These are phyloP conservation scores for Platysteira castanea DNA, from an alignment of 2,113 vertebrate species.

Conservation along the genomic window DNA sequence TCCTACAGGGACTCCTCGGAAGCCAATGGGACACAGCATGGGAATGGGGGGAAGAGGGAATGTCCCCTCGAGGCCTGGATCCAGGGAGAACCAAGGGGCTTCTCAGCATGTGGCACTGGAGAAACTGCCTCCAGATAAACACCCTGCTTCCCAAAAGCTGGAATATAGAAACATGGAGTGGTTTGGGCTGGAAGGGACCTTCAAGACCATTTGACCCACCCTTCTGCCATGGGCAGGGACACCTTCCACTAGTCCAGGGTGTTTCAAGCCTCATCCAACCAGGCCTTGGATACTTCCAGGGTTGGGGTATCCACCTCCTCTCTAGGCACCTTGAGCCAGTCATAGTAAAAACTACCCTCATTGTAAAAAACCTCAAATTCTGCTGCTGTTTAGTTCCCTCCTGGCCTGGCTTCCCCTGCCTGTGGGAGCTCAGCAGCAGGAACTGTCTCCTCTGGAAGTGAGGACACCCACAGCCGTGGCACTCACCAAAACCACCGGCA, in stretches of 20 bases:
- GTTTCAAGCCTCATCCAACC: neutral
- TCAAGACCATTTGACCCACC: neutral
- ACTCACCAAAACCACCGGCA: fast-evolving
- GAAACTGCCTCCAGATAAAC: neutral
- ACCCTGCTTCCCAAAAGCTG: neutral
- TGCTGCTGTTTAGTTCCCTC: neutral
- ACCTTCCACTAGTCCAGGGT: neutral
- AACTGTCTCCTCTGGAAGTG: neutral
- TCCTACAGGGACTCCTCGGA: fast-evolving
- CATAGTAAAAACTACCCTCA: neutral
- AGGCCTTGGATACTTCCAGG: neutral
- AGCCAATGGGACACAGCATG: fast-evolving
- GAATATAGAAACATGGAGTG: neutral
- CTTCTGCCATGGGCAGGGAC: neutral
- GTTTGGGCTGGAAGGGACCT: neutral
- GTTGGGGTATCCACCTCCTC: neutral
- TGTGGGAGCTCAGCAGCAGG: neutral
- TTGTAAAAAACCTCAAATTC: neutral
- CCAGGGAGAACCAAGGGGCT: neutral
- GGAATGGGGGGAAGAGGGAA: neutral
- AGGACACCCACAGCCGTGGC: neutral
- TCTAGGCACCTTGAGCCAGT: neutral
- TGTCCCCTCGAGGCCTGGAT: fast-evolving
- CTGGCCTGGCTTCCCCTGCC: neutral
- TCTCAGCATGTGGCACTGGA: neutral